These are phyloP conservation scores for Athene noctua DNA, from an alignment of 2,113 vertebrate species.

Conservation along the genomic window DNA sequence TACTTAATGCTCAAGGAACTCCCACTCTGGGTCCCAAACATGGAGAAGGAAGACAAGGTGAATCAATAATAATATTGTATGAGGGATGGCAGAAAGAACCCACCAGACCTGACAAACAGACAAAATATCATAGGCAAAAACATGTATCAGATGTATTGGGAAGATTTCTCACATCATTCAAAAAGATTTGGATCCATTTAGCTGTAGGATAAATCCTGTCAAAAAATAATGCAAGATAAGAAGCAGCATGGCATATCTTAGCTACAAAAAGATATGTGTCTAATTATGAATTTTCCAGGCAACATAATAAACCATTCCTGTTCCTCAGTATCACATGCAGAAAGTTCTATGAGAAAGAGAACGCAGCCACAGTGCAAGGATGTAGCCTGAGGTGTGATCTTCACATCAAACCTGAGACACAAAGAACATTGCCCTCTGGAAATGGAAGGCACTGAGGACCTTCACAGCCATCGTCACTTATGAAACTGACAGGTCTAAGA, in stretches of 20 bases:
- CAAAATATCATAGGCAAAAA: neutral
- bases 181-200: neutral
- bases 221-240: neutral
- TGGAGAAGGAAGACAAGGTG: neutral
- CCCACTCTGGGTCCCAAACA: neutral
- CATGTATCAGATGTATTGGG: neutral
- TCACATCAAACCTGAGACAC: neutral
- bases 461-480: neutral
- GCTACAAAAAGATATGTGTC: neutral
- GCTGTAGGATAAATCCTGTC: neutral
- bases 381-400: neutral
- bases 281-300: neutral
- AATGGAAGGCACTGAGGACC: neutral
- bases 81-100: neutral
- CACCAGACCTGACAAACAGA: neutral
- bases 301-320: neutral
- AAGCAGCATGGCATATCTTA: neutral
- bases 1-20: neutral
- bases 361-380: neutral
- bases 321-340: neutral
- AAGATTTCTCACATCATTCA: neutral
- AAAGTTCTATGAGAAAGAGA: neutral
- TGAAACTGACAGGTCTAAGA: neutral
- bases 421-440: neutral
- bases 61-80: neutral